These are phyloP conservation scores for Melitaea athalia DNA, from an alignment of 2,888 invertebrate genomes.

Conservation along the genomic window DNA sequence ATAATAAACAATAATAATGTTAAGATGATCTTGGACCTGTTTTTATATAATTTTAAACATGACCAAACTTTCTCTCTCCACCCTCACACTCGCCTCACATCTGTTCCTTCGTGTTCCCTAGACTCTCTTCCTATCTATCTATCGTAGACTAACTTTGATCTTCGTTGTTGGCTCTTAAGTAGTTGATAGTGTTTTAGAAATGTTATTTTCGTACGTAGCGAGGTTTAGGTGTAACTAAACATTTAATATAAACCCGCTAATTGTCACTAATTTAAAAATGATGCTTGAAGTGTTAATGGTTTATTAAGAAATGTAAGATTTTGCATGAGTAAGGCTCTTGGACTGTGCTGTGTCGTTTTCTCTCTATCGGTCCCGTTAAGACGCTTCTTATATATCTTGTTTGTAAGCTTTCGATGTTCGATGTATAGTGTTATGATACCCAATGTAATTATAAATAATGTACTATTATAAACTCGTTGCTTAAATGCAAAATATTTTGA, in stretches of 20 bases:
- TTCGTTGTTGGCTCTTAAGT: slow-evolving; percentile 79
- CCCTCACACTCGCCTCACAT: slow-evolving; percentile 24
- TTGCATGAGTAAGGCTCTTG: slow-evolving; percentile 69
- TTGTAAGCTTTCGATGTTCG: slow-evolving; percentile 76
- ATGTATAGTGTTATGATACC: slow-evolving; percentile 56
- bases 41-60: slow-evolving; percentile 55
- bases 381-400: slow-evolving; percentile 55
- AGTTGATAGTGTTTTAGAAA: slow-evolving; percentile 65
- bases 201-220: slow-evolving; percentile 77
- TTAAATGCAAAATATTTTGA: slow-evolving; percentile 61
- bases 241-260: slow-evolving; percentile 55
- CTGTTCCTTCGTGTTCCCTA: slow-evolving; percentile 31
- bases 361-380: slow-evolving; percentile 57
- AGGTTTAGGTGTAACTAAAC: slow-evolving; percentile 55
- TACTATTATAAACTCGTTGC: slow-evolving; percentile 55
- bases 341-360: slow-evolving; percentile 74
- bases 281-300: slow-evolving; percentile 44
- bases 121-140: slow-evolving; percentile 37
- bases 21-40: slow-evolving; percentile 57
- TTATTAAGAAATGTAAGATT: slow-evolving; percentile 36
- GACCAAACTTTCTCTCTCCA: slow-evolving; percentile 53
- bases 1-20: slow-evolving; percentile 76
- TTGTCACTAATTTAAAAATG: slow-evolving; percentile 75
- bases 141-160: slow-evolving; percentile 60
- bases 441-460: slow-evolving; percentile 47